These are phyloP conservation scores for Grantiella picta DNA, from an alignment of 2,113 vertebrate species.

Conservation along the genomic window DNA sequence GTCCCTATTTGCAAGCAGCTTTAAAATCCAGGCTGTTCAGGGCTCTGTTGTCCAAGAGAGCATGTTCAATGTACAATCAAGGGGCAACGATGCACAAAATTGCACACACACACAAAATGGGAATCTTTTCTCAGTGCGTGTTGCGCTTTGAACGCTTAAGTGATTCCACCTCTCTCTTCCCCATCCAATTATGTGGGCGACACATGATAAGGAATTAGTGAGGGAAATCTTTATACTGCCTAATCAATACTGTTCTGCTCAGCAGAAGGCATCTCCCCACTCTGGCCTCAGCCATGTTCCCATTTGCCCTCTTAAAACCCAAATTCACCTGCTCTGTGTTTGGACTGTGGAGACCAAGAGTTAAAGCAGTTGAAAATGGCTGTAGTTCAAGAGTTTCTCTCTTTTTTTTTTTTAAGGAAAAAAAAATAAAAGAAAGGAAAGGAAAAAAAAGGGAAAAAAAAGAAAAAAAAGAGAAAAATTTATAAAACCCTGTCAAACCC, in stretches of 20 bases:
- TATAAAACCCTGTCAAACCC: background rate
- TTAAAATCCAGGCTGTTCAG: slow-evolving; percentile 19
- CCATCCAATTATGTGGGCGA: slow-evolving; percentile 2
- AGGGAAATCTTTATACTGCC: slow-evolving; percentile 11
- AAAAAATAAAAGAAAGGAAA: too few relatives aligned
- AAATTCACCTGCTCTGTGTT: background rate
- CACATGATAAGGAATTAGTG: slow-evolving; percentile 39
- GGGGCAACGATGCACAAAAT: slow-evolving; percentile 61
- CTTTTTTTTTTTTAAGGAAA: background rate
- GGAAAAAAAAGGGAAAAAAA: background rate
- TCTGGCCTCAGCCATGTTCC: background rate
- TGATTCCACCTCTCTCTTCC: slow-evolving; percentile 44
- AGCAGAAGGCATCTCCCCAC: background rate
- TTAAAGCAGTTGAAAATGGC: background rate
- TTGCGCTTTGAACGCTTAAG: slow-evolving; percentile 50
- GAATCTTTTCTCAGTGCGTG: slow-evolving; percentile 17
- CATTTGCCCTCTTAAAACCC: background rate
- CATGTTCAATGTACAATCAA: slow-evolving; percentile 40
- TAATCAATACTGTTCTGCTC: slow-evolving; percentile 31
- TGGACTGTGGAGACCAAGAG: background rate
- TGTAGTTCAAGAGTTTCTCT: background rate
- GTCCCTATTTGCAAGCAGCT: background rate
- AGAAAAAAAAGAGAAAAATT: too few relatives aligned
- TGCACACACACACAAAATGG: slow-evolving; percentile 19
- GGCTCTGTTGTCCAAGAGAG: slow-evolving; percentile 39